Base-by-base conservation (phyloP, 92 coral and sea anemone species). In the Siderastrea radians region DNA sequence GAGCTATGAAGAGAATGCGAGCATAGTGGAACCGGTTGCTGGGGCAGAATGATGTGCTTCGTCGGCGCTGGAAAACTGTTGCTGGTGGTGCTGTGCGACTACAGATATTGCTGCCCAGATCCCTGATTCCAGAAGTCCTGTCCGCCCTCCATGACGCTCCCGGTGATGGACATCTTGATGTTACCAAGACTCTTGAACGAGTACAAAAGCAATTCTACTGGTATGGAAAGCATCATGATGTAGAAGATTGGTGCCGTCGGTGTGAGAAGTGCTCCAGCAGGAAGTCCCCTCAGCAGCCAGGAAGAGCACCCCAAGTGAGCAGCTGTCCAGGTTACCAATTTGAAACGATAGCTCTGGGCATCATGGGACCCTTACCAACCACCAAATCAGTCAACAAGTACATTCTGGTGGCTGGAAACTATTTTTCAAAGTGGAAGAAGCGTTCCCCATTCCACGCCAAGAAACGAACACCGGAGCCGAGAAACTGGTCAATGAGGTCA, bases 351-450 rank as follows among this genome's bases (percentile, higher is more conserved):
- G 82, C 86, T 3, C 5, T 88, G 68, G 88, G 82, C 60, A 80
- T 73, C 72, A 65, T 91, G 84, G 94, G 91, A 26, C 93, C 93
- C 4, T 77, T 92, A 5, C 63, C 93, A 13, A 77, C 62, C 7
- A 86, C 90, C 1, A n/a, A 71, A 6, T 60, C 75, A 45, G 90
- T 89, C 0, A 86, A 89, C 65, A 79, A 77, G 69, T 78, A 84
- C 66, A 71, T 86, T 49, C 49, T 82, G 74, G 91, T 86, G 0
- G 85, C 73, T 11, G 87, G 82, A 17, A 88, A 88, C 49, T 81
- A 89, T 15, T 92, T 92, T 46, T 15, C 85, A 1, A 84, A 74
- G 16, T 91, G 94, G 89, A 81, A n/a, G 86, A 91, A 46, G 86
- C 89, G 1, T 89, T 84, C n/a, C 61, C 90, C 14, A 55, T 87